A percentile compares a stretch with the other conserved stretches of the same genome.
phyloP scores from a whole-genome alignment of 2,888 invertebrate genomes.

The Drosophila pegasa region DNA sequence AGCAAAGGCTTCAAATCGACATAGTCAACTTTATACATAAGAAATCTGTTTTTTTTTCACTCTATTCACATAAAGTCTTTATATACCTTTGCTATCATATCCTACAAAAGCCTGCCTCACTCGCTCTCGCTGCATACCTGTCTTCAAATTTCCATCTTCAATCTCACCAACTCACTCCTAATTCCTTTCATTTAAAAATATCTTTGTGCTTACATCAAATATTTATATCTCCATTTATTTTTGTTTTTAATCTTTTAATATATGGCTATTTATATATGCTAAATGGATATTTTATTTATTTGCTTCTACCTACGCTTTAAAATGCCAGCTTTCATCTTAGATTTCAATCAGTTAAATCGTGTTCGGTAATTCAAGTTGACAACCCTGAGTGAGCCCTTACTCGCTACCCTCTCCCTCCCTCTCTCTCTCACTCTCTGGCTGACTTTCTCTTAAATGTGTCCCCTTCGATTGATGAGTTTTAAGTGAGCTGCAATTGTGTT shows the following conservation, averaged over 20 bases:
- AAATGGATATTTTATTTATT: not conserved
- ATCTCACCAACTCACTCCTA: not conserved
- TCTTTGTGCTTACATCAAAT: not conserved
- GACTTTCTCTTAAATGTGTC: slow-evolving; percentile 55
- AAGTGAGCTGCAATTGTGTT: slow-evolving; percentile 65
- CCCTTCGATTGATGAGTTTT: slow-evolving; percentile 69
- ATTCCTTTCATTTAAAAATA: not conserved
- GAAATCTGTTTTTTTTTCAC: too few species aligned
- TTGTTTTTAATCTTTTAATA: not conserved
- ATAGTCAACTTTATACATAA: too few species aligned
- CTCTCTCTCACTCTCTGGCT: not conserved
- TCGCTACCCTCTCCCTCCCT: not conserved
- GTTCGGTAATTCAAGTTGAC: slow-evolving; percentile 67
- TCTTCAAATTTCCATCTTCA: not conserved
- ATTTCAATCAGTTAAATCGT: slow-evolving; percentile 71
- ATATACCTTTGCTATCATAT: not conserved
- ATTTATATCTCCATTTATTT: not conserved
- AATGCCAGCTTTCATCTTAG: slow-evolving; percentile 47
- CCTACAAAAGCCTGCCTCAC: not conserved
- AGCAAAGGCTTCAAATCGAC: too few species aligned
- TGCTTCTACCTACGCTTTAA: not conserved
- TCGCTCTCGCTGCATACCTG: not conserved
- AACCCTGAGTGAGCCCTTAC: slow-evolving; percentile 20
- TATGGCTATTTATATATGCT: not conserved
- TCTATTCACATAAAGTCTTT: not conserved